A percentile compares a stretch with the other conserved stretches of the same genome.
Conservation (phyloP, 2,113 vertebrate genomes). For the Orcinus orca region DNA sequence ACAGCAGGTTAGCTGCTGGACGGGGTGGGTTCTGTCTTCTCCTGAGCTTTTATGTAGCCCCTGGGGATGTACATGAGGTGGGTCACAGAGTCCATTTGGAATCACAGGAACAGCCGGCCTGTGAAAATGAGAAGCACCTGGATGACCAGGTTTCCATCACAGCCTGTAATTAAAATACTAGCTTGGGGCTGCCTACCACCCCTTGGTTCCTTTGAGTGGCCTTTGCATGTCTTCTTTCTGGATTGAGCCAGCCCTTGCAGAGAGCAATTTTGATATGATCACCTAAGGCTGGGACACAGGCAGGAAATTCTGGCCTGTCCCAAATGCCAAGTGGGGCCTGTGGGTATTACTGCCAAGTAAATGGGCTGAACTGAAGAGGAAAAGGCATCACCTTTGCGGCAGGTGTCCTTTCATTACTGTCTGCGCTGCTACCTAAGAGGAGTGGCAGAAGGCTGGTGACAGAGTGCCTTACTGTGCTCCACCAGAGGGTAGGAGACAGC, state of each 20-base stretch:
- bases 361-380: constrained; percentile 47
- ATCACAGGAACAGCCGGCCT: neutral
- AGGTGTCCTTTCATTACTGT: neutral
- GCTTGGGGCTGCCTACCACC: constrained; percentile 61
- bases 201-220: neutral
- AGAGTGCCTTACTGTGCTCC: neutral
- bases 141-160: constrained; percentile 59
- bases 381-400: constrained; percentile 12
- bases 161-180: constrained; percentile 73
- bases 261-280: constrained; percentile 70
- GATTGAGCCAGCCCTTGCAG: constrained; percentile 59
- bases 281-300: constrained; percentile 46
- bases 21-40: neutral
- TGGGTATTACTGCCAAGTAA: constrained; percentile 21
- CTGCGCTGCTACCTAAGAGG: neutral
- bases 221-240: constrained; percentile 55
- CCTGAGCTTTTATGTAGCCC: neutral
- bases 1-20: neutral
- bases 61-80: constrained; percentile 1
- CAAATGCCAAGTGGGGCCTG: neutral
- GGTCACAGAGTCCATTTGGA: constrained; percentile 42
- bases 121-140: constrained; percentile 48
- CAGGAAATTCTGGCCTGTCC: constrained; percentile 30
- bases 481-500: no score
- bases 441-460: neutral